These are phyloP conservation scores for Amphipyra tragopoginis DNA, from an alignment of 2,888 invertebrate genomes.

Conservation along the genomic window DNA sequence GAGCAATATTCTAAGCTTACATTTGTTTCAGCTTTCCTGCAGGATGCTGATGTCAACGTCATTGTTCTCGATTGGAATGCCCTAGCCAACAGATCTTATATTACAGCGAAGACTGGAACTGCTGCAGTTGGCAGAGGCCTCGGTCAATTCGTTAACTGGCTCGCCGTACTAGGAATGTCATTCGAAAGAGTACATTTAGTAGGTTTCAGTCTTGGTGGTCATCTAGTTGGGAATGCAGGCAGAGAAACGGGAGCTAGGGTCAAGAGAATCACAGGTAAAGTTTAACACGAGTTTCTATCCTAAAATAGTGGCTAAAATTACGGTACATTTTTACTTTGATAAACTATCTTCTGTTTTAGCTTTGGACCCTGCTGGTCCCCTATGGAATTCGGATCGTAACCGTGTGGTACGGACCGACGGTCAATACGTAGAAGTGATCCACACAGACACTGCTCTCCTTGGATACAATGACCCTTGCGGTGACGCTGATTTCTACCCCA, in stretches of 20 bases:
- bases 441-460: slow-evolving; percentile 73
- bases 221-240: slow-evolving; percentile 80
- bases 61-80: slow-evolving; percentile 82
- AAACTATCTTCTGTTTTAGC: no score
- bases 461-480: slow-evolving; percentile 73
- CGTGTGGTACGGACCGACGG: slow-evolving; percentile 71
- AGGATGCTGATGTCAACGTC: slow-evolving; percentile 75
- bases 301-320: no score
- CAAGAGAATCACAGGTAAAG: slow-evolving; percentile 77
- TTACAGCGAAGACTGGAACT: slow-evolving; percentile 72
- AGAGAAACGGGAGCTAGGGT: slow-evolving; percentile 68
- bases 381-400: slow-evolving; percentile 69
- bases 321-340: no score
- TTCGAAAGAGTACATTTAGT: slow-evolving; percentile 77
- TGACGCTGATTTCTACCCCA: slow-evolving; percentile 79
- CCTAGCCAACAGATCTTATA: slow-evolving; percentile 75
- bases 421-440: slow-evolving; percentile 81
- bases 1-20: not conserved
- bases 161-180: slow-evolving; percentile 64
- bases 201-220: slow-evolving; percentile 85
- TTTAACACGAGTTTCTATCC: no score
- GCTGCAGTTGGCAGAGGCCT: slow-evolving; percentile 68
- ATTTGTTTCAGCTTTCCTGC: slow-evolving; percentile 70
- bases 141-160: slow-evolving; percentile 72
- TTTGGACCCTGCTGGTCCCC: slow-evolving; percentile 82